Base-by-base conservation (phyloP, 2,888 invertebrate species). In the Hirtodrosophila duncani region DNA sequence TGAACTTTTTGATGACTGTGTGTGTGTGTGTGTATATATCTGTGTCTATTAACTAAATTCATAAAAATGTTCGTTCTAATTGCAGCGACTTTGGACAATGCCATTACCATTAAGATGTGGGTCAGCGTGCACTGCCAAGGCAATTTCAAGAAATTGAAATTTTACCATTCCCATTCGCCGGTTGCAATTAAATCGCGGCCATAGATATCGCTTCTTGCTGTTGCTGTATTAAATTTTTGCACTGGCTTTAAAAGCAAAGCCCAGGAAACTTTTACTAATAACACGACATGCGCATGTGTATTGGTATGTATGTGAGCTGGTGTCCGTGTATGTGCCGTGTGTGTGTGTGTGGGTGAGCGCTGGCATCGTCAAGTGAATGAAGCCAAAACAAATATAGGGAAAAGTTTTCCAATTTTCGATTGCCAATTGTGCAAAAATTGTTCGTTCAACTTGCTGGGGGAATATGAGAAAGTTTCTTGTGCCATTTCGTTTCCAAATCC, bases 331-430 rank as follows among this genome's bases (percentile, higher is more conserved):
- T 36, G 18, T 30, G 33, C 34, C 7, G 37, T 34, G 17, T 31
- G 26, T 44, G 24, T 45, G 33, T 37, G 26, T 30, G 44, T 52
- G 27, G 30, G 23, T 51, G 52, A 23, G 30, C 36, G 46, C n/a
- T 16, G 57, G 49, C 59, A 53, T 38, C 66, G 71, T 63, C 77
- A 67, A 75, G 77, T 72, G 67, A 75, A 75, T 75, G 79, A 79
- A 75, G 72, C 65, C 77, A 75, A 75, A 79, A 75, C 75, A 75
- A 75, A 75, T 75, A 75, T 75, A 61, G 77, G 75, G 59, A 79
- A 75, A 75, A 75, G 64, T 75, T 79, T 75, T 75, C 75, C 75
- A 75, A 75, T 75, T 75, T 75, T 75, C 75, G 75, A 75, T 75
- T 75, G 75, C 77, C 75, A 75, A 75, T 75, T 75, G 75, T 79